phyloP scores from a whole-genome alignment of 2,113 vertebrate genomes.

The Podocnemis expansa region DNA sequence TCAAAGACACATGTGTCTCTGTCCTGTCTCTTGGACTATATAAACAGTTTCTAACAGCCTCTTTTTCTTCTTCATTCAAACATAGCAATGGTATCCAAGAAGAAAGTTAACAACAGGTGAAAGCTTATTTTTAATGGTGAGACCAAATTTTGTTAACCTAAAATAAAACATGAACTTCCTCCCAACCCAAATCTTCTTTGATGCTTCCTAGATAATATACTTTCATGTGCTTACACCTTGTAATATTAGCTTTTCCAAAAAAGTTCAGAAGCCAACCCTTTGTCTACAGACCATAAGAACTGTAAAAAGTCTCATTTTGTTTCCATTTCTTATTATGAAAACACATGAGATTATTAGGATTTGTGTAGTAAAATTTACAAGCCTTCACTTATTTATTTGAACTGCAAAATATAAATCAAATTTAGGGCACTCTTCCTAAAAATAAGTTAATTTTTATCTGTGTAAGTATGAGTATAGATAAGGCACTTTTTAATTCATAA shows the following conservation, averaged over 20 bases:
- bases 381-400: neutral
- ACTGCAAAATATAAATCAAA: neutral
- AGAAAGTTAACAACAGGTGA: neutral
- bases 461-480: neutral
- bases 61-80: neutral
- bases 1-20: neutral
- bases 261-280: neutral
- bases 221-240: fast-evolving
- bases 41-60: neutral
- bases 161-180: neutral
- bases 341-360: neutral
- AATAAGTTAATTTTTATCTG: neutral
- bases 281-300: neutral
- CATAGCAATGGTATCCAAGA: neutral
- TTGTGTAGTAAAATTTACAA: neutral
- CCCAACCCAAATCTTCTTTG: neutral
- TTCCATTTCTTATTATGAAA: neutral
- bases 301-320: neutral
- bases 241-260: neutral
- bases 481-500: neutral
- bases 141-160: neutral
- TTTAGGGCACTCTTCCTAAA: neutral
- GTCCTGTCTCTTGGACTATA: neutral
- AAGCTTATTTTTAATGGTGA: neutral
- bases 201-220: neutral